Percentiles rank a stretch among this genome's conserved stretches.
phyloP scores from a whole-genome alignment of 1,140 invertebrate genomes.

The Coptotermes formosanus region DNA sequence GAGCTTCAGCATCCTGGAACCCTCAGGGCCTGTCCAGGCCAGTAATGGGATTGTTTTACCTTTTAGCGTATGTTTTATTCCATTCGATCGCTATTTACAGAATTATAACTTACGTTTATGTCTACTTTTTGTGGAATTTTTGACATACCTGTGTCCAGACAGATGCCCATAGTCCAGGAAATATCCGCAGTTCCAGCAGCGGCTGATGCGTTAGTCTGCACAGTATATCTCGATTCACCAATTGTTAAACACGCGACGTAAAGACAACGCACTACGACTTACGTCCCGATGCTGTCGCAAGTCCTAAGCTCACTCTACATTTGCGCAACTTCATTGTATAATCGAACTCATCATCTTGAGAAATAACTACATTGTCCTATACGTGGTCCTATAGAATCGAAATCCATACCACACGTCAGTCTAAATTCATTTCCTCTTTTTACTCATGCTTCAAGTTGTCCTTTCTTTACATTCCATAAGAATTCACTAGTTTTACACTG shows the following conservation, averaged over 20 bases:
- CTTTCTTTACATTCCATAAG: not conserved
- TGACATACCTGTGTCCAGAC: slow-evolving; percentile 28
- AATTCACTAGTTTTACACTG: not conserved
- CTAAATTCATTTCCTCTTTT: not conserved
- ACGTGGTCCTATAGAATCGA: not conserved
- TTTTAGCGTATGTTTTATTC: too few relatives aligned
- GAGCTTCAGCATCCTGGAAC: too few relatives aligned
- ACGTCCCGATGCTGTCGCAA: too few relatives aligned
- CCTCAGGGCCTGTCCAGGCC: too few relatives aligned
- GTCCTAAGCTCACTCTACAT: not conserved
- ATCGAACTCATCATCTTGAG: not conserved
- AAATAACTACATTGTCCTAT: not conserved
- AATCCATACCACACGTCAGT: not conserved
- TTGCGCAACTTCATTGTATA: not conserved
- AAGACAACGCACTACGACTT: too few relatives aligned
- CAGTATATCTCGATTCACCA: not conserved
- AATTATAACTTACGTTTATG: too few relatives aligned
- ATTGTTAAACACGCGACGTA: not conserved
- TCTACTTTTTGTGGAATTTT: too few relatives aligned
- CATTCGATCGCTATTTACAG: too few relatives aligned
- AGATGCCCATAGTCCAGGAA: slow-evolving; percentile 30
- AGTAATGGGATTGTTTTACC: too few relatives aligned
- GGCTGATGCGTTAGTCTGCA: not conserved
- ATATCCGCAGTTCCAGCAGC: not conserved
- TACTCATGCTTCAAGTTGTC: not conserved